Evolutionary conservation across 2,113 vertebrate genomes (phyloP), one percentile per base, ranked within the genome.

Genomic region (Natator depressus): DNA sequence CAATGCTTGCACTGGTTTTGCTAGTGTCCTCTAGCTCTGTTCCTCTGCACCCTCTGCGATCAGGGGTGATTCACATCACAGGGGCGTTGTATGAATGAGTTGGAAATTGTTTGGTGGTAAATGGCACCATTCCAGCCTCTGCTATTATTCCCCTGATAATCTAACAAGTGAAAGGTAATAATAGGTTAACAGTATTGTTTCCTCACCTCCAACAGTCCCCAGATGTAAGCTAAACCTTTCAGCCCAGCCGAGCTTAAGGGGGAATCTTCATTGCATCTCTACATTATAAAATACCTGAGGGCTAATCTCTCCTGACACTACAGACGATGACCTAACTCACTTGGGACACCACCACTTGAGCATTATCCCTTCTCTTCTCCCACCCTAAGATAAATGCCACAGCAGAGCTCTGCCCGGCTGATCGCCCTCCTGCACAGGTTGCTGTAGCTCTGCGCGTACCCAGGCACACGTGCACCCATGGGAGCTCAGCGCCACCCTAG

Each of bases 261-360:
- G 87, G 76, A 91, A 2, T 25, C 38, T 31, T n/a, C 57, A 1
- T 3, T 82, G 42, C 29, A 7, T 79, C 50, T 85, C 82, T 72
- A 93, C 89, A 91, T 87, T 87, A 50, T 62, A 62, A 95, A 85
- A 93, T 65, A 87, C 20, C 17, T 31, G 3, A 57, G 72, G 80
- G 62, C 90, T 94, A 84, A 90, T 89, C 54, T 93, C 54, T 85
- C 82, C 91, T 62, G 80, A 38, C 89, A n/a, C 92, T 90, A 86
- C 89, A 85, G 92, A 78, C 94, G 82, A 65, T 80, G 20, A 46
- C 80, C 14, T 89, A 91, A 93, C 89, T 97, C 88, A n/a, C 3
- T 11, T 82, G 83, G 95, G 93, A 95, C 0, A 0, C 88, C 16
- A 13, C 94, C 93, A 87, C 27, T 51, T 27, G 0, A 22, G 82